Percentiles rank a stretch among this genome's conserved stretches.
Evolutionary conservation across 2,113 vertebrate species (phyloP).

Genomic region (Tiliqua scincoides): DNA sequence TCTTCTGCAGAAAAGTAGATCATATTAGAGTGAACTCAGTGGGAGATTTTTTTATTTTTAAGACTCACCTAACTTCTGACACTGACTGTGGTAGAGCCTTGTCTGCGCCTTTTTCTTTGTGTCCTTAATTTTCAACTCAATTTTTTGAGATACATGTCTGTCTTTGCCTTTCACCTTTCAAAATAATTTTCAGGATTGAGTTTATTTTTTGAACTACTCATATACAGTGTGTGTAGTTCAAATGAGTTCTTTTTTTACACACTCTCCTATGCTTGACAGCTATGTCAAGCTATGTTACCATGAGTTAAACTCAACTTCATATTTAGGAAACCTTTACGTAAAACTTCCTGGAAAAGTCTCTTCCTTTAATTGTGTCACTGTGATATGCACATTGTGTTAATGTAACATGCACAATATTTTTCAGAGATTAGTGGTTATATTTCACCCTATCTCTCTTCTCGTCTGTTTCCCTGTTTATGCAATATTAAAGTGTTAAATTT

Average conservation of each 20-base stretch:
- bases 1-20: too few relatives aligned
- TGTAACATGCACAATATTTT: not conserved
- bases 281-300: too few relatives aligned
- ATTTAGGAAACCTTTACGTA: not conserved
- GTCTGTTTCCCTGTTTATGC: not conserved
- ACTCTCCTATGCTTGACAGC: not conserved
- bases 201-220: not conserved
- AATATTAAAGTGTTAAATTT: not conserved
- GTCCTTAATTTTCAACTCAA: not conserved
- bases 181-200: not conserved
- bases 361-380: not conserved
- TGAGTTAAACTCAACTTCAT: not conserved
- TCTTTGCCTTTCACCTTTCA: not conserved
- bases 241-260: not conserved
- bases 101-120: not conserved
- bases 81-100: not conserved
- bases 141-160: not conserved
- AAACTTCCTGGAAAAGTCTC: not conserved
- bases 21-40: too few relatives aligned
- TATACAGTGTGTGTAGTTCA: not conserved
- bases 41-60: not conserved
- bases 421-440: not conserved
- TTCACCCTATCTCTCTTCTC: not conserved
- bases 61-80: not conserved
- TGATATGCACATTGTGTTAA: not conserved